These are phyloP conservation scores for Mobula hypostoma DNA, from an alignment of 2,113 vertebrate species.

Conservation along the genomic window DNA sequence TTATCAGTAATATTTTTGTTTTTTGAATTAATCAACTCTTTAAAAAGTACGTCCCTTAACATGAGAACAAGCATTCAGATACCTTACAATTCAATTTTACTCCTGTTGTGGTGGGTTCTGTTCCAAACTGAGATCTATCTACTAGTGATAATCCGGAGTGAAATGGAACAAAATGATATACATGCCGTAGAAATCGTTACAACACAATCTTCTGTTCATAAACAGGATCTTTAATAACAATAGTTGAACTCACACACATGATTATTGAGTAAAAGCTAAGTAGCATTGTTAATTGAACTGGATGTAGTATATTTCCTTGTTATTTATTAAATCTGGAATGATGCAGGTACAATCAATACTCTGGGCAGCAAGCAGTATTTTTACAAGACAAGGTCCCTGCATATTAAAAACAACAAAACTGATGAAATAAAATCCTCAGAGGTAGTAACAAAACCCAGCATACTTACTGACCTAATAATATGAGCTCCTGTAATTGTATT, in stretches of 20 bases:
- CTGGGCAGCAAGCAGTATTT: background rate
- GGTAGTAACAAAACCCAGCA: background rate
- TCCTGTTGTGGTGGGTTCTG: background rate
- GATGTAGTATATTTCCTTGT: background rate
- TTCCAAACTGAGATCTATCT: background rate
- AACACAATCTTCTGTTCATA: background rate
- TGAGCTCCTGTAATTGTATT: background rate
- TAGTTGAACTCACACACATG: too few relatives aligned
- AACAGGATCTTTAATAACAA: background rate
- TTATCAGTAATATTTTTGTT: background rate
- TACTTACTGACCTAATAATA: background rate
- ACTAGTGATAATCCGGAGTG: background rate
- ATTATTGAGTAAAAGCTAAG: background rate
- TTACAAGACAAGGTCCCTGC: background rate
- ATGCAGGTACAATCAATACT: background rate
- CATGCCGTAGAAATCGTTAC: background rate
- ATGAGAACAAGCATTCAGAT: background rate
- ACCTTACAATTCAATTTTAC: background rate
- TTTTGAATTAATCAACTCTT: background rate
- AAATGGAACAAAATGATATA: background rate
- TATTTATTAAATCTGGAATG: background rate
- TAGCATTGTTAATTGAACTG: background rate
- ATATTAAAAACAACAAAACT: background rate
- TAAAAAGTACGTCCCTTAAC: background rate
- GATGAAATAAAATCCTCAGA: background rate